These are phyloP conservation scores for Anoplius nigerrimus DNA, from an alignment of 2,888 invertebrate genomes.

Conservation along the genomic window DNA sequence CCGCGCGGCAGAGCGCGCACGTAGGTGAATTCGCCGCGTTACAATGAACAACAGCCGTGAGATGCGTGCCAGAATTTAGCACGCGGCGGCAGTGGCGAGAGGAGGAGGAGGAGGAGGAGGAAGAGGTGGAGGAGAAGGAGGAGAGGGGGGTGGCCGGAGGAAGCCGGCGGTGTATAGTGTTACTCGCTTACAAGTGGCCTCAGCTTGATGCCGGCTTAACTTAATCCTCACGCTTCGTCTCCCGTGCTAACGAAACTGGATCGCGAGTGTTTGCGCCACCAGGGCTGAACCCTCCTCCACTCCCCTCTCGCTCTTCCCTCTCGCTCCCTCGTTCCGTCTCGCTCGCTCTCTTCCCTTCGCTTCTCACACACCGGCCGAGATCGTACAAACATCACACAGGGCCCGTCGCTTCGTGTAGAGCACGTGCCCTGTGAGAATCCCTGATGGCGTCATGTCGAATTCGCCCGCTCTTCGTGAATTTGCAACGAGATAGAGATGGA, in stretches of 20 bases:
- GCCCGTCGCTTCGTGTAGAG: not conserved
- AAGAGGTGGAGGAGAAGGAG: too few relatives aligned
- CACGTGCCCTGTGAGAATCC: conserved; percentile 7
- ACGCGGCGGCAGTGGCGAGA: too few relatives aligned
- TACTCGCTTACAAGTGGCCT: conserved; percentile 1
- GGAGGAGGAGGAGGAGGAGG: too few relatives aligned
- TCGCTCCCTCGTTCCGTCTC: not conserved
- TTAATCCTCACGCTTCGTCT: conserved; percentile 29
- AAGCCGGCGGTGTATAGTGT: not conserved
- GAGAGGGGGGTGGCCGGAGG: too few relatives aligned
- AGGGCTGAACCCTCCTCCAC: not conserved
- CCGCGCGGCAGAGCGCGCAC: too few relatives aligned
- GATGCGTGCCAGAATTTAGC: too few relatives aligned
- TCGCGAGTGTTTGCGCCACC: conserved; percentile 18
- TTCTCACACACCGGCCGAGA: not conserved
- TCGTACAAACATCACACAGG: conserved; percentile 7
- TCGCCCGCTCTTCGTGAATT: conserved; percentile 6
- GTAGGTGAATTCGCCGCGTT: too few relatives aligned
- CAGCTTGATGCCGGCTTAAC: conserved; percentile 29
- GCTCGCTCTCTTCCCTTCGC: not conserved
- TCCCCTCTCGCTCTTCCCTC: not conserved
- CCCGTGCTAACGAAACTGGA: conserved; percentile 31
- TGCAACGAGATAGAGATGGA: not conserved
- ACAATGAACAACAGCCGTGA: too few relatives aligned
- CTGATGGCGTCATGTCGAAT: conserved; percentile 1